Conservation (phyloP, 2,797 vertebrate species). For the Amblyopsis hoosieri region DNA sequence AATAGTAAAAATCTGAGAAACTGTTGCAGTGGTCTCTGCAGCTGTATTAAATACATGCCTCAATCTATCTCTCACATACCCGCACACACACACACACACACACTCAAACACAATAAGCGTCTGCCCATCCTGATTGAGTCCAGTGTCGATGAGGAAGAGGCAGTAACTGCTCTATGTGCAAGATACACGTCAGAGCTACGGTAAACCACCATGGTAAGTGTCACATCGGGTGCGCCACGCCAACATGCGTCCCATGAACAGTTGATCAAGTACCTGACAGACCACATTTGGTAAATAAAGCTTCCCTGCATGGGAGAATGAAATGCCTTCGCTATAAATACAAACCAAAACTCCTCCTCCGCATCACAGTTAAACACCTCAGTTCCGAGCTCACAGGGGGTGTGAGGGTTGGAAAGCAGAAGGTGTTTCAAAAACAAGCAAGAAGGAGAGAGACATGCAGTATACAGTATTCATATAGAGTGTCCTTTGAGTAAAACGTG, state of each 20-base stretch:
- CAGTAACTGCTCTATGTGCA: slow-evolving; percentile 12
- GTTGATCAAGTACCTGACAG: slow-evolving; percentile 33
- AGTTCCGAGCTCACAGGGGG: too few relatives aligned
- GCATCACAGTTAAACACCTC: too few relatives aligned
- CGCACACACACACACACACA: background rate
- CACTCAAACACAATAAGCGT: slow-evolving; percentile 24
- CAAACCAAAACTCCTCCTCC: too few relatives aligned
- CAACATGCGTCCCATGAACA: slow-evolving; percentile 22
- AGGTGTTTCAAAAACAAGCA: too few relatives aligned
- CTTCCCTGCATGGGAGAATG: too few relatives aligned
- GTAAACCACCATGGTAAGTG: slow-evolving; percentile 67
- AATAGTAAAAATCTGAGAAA: too few relatives aligned
- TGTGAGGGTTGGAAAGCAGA: too few relatives aligned
- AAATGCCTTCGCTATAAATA: too few relatives aligned
- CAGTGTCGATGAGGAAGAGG: slow-evolving; percentile 19
- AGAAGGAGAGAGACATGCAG: too few relatives aligned
- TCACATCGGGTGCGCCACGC: slow-evolving; percentile 50
- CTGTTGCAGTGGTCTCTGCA: too few relatives aligned
- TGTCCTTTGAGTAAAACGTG: too few relatives aligned
- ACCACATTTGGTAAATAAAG: background rate
- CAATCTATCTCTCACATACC: slow-evolving; percentile 22
- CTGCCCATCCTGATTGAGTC: slow-evolving; percentile 26
- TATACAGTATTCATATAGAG: too few relatives aligned
- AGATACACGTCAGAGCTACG: slow-evolving; percentile 66
- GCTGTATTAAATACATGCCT: background rate